Conservation (phyloP, 2,113 vertebrate genomes). For the Nansenia antarctica region DNA sequence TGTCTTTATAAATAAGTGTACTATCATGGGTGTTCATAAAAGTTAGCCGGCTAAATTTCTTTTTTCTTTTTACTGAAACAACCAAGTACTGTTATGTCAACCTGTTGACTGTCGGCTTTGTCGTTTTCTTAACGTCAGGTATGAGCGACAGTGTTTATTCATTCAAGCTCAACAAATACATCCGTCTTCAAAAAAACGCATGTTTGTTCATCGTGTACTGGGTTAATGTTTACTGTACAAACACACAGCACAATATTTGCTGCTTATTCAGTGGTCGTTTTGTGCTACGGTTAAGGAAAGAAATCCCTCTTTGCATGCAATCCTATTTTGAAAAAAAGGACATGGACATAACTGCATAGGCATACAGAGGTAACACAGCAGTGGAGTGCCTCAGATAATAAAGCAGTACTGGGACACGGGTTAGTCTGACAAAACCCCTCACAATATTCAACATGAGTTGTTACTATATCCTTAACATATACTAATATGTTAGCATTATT, state of each 20-base stretch:
- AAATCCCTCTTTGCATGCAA: too few relatives aligned
- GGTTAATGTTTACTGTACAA: neutral
- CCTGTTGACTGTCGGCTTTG: too few relatives aligned
- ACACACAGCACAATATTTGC: neutral
- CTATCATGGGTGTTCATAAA: too few relatives aligned
- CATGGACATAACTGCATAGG: neutral
- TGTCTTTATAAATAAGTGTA: too few relatives aligned
- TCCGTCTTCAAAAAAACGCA: too few relatives aligned
- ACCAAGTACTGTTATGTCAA: too few relatives aligned
- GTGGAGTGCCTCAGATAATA: slow-evolving; percentile 13
- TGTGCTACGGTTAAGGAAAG: neutral
- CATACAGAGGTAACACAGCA: neutral
- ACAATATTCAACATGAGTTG: too few relatives aligned
- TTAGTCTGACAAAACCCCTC: neutral
- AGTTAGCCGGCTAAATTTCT: too few relatives aligned
- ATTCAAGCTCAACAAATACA: neutral
- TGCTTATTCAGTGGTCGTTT: neutral
- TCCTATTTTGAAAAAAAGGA: neutral
- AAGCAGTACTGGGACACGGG: neutral
- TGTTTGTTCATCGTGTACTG: neutral
- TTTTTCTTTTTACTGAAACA: too few relatives aligned
- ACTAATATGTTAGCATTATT: too few relatives aligned
- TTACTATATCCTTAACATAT: too few relatives aligned
- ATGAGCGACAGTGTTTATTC: neutral
- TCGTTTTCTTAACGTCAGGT: too few relatives aligned